Evolutionary conservation across 2,888 invertebrate genomes (phyloP), one percentile per base, ranked within the genome.

Genomic region (Ligdia adustata): DNA sequence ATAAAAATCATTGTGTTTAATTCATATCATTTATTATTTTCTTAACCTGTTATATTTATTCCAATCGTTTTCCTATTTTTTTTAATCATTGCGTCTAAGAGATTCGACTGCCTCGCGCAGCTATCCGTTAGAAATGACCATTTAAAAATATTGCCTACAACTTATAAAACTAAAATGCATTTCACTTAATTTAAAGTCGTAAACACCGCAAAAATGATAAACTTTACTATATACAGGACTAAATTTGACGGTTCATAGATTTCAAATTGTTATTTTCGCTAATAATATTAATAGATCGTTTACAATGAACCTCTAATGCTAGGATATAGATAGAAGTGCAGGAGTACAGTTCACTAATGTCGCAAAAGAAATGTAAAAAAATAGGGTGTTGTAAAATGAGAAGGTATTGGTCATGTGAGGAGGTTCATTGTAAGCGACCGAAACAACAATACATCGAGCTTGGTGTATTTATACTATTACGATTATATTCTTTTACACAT

Each of bases 101-200:
- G 88, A 90, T 89, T 90, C 87, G 73, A 79, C 83, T 79, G 83
- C 71, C 78, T 64, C 80, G 68, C 68, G 78, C 83, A 82, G 80
- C 78, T 77, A 78, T 86, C 86, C 62, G 64, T 82, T 87, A 88
- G 82, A 88, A 81, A 86, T 82, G 83, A 87, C 79, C 74, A 69
- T 85, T 85, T 83, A 77, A 86, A 85, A 85, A 85, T 88, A 89
- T 89, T 86, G 81, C 86, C 90, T 89, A 89, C 80, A 85, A 87
- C 87, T 86, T 89, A 87, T 78, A 81, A 80, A 90, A 88, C 89
- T 89, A 90, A 89, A 89, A 90, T 88, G 89, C 89, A 82, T 85
- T 86, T 48, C 83, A 79, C 87, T 88, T 88, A 87, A 60, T 78
- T 75, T 78, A 79, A 79, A 77, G 72, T 84, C 75, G 80, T 81